Evolutionary conservation across 2,113 vertebrate species (phyloP).

Genomic region (Rhegmatorhina hoffmannsi): DNA sequence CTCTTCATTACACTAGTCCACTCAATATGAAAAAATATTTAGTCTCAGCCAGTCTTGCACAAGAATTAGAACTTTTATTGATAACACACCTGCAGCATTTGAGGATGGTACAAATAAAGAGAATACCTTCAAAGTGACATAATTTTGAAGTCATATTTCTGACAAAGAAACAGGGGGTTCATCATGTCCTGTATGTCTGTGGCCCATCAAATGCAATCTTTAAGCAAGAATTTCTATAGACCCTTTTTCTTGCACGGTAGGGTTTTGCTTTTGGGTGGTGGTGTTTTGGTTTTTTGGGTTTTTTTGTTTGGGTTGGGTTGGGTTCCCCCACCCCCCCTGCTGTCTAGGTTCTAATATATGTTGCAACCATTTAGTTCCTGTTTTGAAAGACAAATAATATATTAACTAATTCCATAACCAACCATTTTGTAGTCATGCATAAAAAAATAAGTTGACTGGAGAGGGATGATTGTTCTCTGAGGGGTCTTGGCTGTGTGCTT

Average conservation of each 20-base stretch:
- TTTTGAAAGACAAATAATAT: not conserved
- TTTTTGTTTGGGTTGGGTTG: not conserved
- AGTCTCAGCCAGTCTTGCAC: not conserved
- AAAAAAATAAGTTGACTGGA: not conserved
- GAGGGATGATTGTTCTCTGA: not conserved
- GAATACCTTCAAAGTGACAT: not conserved
- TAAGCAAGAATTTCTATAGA: not conserved
- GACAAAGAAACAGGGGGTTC: not conserved
- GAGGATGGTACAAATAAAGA: not conserved
- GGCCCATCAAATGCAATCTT: not conserved
- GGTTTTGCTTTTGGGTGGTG: not conserved
- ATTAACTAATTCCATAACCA: not conserved
- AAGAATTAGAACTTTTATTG: not conserved
- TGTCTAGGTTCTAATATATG: not conserved
- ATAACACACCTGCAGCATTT: not conserved
- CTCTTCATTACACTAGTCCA: not conserved
- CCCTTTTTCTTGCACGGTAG: not conserved
- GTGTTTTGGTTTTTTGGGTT: not conserved
- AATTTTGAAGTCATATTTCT: not conserved
- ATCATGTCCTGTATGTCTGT: not conserved
- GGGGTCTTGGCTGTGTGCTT: not conserved
- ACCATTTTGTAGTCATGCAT: not conserved
- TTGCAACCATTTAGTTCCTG: not conserved
- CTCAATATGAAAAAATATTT: not conserved
- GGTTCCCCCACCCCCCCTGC: not conserved